phyloP scores from a whole-genome alignment of 2,888 invertebrate genomes.

The Ypsolopha scabrella region DNA sequence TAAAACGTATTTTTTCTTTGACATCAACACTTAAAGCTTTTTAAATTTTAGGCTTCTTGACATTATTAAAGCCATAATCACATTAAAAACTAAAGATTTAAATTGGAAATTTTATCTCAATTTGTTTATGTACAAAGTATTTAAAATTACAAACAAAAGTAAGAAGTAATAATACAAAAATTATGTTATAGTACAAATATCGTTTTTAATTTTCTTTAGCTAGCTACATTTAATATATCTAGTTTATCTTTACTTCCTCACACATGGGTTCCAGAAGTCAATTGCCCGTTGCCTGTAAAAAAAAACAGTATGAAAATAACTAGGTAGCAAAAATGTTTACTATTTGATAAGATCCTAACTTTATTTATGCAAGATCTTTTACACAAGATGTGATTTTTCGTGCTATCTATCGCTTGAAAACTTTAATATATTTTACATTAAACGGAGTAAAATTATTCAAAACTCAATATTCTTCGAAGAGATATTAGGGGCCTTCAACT shows the following conservation, averaged over 20 bases:
- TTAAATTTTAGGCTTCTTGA: slow-evolving; percentile 38
- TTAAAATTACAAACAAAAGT: background rate
- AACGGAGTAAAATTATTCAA: too few species aligned
- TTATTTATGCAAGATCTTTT: too few species aligned
- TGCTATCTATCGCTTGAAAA: too few species aligned
- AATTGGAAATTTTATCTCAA: background rate
- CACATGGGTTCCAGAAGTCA: slow-evolving; percentile 45
- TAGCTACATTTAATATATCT: slow-evolving; percentile 3
- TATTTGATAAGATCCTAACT: too few species aligned
- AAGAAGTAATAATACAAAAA: too few species aligned
- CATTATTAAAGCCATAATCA: background rate
- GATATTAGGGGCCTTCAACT: too few species aligned
- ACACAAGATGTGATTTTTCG: too few species aligned
- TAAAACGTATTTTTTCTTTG: slow-evolving; percentile 37
- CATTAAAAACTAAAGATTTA: background rate
- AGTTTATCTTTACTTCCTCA: slow-evolving; percentile 14
- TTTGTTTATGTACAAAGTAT: background rate
- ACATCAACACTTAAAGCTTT: slow-evolving; percentile 59
- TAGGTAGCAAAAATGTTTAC: too few species aligned
- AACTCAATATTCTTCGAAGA: too few species aligned
- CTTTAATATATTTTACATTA: too few species aligned
- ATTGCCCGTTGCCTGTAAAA: slow-evolving; percentile 42
- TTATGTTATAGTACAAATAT: too few species aligned
- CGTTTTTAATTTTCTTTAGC: background rate
- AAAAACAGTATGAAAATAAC: background rate